phyloP scores from a whole-genome alignment of 2,113 vertebrate genomes.

The Trochalopteron elliotii region DNA sequence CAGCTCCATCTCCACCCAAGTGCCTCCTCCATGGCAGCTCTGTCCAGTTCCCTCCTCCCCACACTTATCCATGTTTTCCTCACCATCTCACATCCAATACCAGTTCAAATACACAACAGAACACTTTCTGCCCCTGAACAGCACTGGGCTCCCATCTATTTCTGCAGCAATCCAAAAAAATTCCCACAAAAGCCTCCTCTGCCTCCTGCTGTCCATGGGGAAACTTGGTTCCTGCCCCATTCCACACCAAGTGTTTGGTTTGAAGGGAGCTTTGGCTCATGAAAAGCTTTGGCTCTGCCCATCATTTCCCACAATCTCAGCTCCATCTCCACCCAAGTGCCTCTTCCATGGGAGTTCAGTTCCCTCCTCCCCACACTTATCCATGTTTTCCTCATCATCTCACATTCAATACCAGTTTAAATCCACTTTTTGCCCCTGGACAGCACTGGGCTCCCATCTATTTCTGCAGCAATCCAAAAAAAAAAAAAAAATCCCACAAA shows the following conservation, averaged over 20 bases:
- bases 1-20: neutral
- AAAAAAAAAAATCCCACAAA: neutral
- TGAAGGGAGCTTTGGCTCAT: neutral
- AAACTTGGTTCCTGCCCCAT: neutral
- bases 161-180: neutral
- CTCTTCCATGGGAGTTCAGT: neutral
- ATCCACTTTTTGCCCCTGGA: neutral
- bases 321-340: neutral
- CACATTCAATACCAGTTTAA: neutral
- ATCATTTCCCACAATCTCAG: neutral
- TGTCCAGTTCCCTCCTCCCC: neutral
- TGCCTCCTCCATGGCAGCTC: neutral
- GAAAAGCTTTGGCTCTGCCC: neutral
- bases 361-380: neutral
- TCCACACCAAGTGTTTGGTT: neutral
- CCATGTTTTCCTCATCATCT: neutral
- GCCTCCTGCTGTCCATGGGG: neutral
- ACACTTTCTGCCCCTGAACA: neutral
- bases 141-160: accelerated
- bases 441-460: accelerated
- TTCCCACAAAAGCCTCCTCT: neutral
- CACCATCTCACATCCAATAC: neutral
- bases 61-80: neutral
- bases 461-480: neutral
- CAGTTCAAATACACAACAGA: neutral